Evolutionary conservation across 2,888 invertebrate genomes (phyloP).

Genomic region (Meandrusa payeni): DNA sequence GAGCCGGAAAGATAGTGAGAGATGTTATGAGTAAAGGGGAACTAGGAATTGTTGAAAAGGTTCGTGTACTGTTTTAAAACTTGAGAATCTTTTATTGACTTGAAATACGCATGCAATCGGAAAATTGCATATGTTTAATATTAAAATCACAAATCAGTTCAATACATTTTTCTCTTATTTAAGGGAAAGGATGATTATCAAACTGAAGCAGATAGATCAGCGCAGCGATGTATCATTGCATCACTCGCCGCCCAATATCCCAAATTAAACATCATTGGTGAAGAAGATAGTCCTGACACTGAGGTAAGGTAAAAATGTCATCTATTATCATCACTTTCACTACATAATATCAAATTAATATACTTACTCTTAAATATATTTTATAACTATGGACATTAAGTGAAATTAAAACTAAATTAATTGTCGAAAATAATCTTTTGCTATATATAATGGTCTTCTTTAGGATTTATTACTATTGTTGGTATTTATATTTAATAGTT

Average conservation of each 20-base stretch:
- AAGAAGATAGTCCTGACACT: constrained; percentile 88
- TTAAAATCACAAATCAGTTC: no score
- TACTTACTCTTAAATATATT: neutral
- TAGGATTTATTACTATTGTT: no score
- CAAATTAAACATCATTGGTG: constrained; percentile 91
- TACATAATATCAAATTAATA: no score
- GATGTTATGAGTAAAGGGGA: constrained; percentile 95
- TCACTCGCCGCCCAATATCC: constrained; percentile 93
- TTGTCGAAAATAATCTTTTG: no score
- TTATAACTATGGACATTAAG: no score
- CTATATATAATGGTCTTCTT: no score
- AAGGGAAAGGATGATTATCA: constrained; percentile 96
- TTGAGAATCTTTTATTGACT: neutral
- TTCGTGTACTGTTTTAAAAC: constrained; percentile 42
- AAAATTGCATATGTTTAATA: no score
- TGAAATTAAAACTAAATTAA: no score
- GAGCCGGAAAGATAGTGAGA: constrained; percentile 94
- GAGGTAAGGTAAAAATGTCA: constrained; percentile 62
- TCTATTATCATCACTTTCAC: neutral
- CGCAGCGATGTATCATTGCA: constrained; percentile 95
- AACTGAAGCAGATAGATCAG: constrained; percentile 98
- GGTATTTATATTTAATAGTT: no score
- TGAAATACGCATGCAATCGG: no score
- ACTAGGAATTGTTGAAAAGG: constrained; percentile 95
- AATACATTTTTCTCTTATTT: constrained; percentile 24